phyloP scores from a whole-genome alignment of 2,888 invertebrate genomes.

The Polietes domitor region DNA sequence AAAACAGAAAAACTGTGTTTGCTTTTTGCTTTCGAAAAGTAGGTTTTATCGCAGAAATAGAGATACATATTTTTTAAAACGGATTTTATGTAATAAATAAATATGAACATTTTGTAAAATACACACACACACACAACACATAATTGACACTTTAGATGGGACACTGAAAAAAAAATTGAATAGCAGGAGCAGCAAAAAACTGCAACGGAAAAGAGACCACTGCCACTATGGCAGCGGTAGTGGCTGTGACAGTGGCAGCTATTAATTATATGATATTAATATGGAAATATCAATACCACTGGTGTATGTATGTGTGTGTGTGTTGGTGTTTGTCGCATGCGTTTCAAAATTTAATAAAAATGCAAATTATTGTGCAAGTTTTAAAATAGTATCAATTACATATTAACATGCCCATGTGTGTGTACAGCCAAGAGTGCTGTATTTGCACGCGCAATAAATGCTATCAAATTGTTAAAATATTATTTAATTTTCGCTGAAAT shows the following conservation, averaged over 20 bases:
- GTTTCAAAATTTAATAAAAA: slow-evolving; percentile 46
- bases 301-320: background rate
- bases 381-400: slow-evolving; percentile 45
- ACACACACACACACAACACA: slow-evolving; percentile 16
- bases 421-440: too few species aligned
- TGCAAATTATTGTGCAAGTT: slow-evolving; percentile 51
- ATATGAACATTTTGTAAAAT: slow-evolving; percentile 33
- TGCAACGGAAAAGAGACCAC: slow-evolving; percentile 52
- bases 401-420: background rate
- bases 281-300: slow-evolving; percentile 27
- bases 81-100: slow-evolving; percentile 37
- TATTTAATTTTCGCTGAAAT: slow-evolving; percentile 34
- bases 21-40: slow-evolving; percentile 15
- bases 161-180: background rate
- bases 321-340: slow-evolving; percentile 4
- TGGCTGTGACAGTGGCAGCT: slow-evolving; percentile 39
- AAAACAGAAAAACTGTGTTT: slow-evolving; percentile 47
- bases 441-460: slow-evolving; percentile 25
- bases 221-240: background rate
- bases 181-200: background rate
- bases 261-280: slow-evolving; percentile 60
- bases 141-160: slow-evolving; percentile 41
- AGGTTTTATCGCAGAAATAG: slow-evolving; percentile 29
- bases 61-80: slow-evolving; percentile 45
- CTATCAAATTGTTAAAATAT: slow-evolving; percentile 25